phyloP scores from a whole-genome alignment of 2,797 vertebrate genomes.

The Paguma larvata region DNA sequence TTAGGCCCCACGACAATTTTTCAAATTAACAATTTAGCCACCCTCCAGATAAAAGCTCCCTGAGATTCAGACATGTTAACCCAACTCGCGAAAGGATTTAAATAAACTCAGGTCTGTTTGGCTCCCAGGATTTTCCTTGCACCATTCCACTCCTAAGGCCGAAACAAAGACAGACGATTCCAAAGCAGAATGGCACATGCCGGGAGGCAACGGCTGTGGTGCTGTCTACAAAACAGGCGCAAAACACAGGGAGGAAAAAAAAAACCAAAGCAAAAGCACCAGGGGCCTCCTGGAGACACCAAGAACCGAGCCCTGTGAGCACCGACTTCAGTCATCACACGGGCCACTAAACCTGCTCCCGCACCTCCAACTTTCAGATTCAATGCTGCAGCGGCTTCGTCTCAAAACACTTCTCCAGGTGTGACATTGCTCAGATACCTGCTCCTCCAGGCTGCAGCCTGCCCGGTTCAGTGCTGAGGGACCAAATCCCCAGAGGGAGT shows the following conservation, averaged over 20 bases:
- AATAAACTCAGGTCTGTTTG: neutral
- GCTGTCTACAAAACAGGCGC: neutral
- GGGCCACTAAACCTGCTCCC: accelerated
- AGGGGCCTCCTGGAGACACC: neutral
- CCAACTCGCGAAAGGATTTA: neutral
- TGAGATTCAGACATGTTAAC: neutral
- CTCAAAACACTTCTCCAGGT: neutral
- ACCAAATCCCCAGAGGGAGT: slow-evolving; percentile 58
- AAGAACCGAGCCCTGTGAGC: neutral
- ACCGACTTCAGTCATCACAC: neutral
- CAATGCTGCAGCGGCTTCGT: neutral
- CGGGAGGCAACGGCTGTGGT: neutral
- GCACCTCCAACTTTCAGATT: accelerated
- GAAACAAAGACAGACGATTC: neutral
- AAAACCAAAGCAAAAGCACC: neutral
- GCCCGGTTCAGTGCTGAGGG: neutral
- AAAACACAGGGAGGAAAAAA: neutral
- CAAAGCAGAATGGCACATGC: neutral
- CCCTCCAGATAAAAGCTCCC: neutral
- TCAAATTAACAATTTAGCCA: neutral
- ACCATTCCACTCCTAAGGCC: neutral
- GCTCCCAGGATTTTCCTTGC: neutral
- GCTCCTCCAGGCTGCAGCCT: neutral
- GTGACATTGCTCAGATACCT: neutral
- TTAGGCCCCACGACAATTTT: neutral